Evolutionary conservation across 2,797 vertebrate species (phyloP).

Genomic region (Poliocrania exsul): DNA sequence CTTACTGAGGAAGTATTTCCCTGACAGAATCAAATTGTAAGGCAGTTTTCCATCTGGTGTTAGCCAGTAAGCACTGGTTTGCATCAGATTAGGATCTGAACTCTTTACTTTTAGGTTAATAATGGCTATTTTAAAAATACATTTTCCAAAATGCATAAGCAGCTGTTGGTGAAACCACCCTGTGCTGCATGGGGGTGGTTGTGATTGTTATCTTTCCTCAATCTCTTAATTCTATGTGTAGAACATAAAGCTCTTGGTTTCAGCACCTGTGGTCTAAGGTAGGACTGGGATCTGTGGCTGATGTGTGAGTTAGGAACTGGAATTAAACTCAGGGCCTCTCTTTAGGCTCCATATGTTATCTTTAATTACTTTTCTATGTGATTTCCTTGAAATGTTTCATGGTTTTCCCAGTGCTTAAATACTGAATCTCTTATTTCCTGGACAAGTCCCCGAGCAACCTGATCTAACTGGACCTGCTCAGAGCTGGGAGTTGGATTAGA

Average conservation of each 20-base stretch:
- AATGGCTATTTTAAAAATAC: neutral
- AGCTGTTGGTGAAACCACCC: neutral
- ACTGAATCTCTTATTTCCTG: conserved; percentile 9
- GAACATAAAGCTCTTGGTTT: neutral
- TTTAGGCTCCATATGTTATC: neutral
- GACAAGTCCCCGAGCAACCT: neutral
- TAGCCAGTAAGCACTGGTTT: neutral
- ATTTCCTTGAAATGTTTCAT: neutral
- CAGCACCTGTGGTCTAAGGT: neutral
- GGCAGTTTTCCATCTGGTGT: neutral
- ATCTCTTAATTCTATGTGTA: neutral
- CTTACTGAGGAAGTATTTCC: neutral
- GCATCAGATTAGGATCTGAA: neutral
- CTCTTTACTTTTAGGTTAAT: neutral
- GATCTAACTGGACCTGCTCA: neutral
- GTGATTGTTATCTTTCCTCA: rapidly evolving
- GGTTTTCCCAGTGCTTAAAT: neutral
- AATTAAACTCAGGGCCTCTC: neutral
- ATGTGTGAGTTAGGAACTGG: neutral
- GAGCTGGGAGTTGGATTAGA: neutral
- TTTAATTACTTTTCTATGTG: neutral
- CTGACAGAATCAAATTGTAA: neutral
- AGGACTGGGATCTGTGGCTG: neutral
- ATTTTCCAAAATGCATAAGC: neutral
- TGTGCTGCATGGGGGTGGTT: neutral